A percentile compares a stretch with the other conserved stretches of the same genome.
Evolutionary conservation across 35 echinoderm and acorn worm species (phyloP).

Genomic region (Stichopus chloronotus): DNA sequence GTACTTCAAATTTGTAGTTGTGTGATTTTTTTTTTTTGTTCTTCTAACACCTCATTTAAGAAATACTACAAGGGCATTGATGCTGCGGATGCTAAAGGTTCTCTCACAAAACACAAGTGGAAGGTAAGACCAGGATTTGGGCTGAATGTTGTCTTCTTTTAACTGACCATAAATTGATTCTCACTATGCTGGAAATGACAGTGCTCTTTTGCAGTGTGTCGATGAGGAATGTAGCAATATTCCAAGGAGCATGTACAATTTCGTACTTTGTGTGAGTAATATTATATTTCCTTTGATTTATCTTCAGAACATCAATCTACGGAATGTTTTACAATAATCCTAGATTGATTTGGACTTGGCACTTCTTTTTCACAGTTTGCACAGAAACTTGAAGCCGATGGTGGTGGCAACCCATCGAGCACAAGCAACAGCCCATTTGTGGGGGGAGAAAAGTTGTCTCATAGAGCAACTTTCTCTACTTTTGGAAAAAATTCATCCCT

Average conservation of each 20-base stretch:
- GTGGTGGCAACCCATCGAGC: not conserved
- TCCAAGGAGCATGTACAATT: not conserved
- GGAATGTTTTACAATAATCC: too few relatives aligned
- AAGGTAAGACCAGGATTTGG: slow-evolving; percentile 59
- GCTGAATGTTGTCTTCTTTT: not conserved
- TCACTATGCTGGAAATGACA: not conserved
- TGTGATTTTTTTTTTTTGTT: slow-evolving; percentile 3
- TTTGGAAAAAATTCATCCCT: slow-evolving; percentile 59
- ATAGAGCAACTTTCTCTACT: slow-evolving; percentile 51
- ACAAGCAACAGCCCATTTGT: slow-evolving; percentile 28
- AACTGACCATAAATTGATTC: not conserved
- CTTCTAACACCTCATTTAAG: not conserved
- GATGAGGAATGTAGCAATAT: not conserved
- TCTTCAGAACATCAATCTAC: too few relatives aligned
- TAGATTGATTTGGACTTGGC: too few relatives aligned
- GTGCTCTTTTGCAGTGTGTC: not conserved
- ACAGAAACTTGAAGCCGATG: not conserved
- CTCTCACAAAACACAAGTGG: slow-evolving; percentile 95
- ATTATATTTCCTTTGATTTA: too few relatives aligned
- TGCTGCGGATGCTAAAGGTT: slow-evolving; percentile 74
- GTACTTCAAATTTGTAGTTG: not conserved
- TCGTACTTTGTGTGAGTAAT: not conserved
- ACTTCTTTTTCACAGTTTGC: slow-evolving; percentile 13
- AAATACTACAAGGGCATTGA: slow-evolving; percentile 98
- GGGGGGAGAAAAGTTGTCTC: slow-evolving; percentile 23